Conservation (phyloP, 2,113 vertebrate genomes). For the Pelobates fuscus region DNA sequence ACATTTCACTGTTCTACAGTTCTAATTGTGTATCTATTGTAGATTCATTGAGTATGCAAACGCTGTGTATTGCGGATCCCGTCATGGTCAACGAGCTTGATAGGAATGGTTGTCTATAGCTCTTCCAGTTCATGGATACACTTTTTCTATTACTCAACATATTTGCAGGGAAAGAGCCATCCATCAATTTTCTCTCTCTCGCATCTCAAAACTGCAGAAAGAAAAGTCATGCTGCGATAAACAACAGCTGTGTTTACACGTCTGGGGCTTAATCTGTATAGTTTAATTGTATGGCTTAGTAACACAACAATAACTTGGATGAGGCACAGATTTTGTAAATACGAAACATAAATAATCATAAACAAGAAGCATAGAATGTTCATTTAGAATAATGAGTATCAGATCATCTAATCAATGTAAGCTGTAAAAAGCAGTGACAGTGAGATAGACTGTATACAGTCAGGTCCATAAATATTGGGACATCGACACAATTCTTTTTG, state of each 20-base stretch:
- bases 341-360: constrained; percentile 16
- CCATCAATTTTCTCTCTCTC: neutral
- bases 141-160: too few species aligned
- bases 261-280: constrained; percentile 12
- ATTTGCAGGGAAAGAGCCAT: neutral
- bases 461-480: too few species aligned
- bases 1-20: too few species aligned
- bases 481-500: too few species aligned
- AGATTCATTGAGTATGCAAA: too few species aligned
- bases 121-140: too few species aligned
- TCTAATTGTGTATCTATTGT: too few species aligned
- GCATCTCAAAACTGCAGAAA: neutral
- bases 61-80: too few species aligned
- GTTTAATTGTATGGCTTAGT: constrained; percentile 17
- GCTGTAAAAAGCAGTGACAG: neutral
- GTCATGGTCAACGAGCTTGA: too few species aligned
- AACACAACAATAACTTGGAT: constrained; percentile 25
- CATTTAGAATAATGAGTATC: neutral
- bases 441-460: neutral
- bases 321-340: constrained; percentile 10
- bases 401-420: neutral
- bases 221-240: neutral
- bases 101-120: too few species aligned
- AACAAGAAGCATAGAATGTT: neutral
- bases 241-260: constrained; percentile 41